Evolutionary conservation across 2,888 invertebrate genomes (phyloP), one percentile per base, ranked within the genome.

Genomic region (Cheilosia scutellata): DNA sequence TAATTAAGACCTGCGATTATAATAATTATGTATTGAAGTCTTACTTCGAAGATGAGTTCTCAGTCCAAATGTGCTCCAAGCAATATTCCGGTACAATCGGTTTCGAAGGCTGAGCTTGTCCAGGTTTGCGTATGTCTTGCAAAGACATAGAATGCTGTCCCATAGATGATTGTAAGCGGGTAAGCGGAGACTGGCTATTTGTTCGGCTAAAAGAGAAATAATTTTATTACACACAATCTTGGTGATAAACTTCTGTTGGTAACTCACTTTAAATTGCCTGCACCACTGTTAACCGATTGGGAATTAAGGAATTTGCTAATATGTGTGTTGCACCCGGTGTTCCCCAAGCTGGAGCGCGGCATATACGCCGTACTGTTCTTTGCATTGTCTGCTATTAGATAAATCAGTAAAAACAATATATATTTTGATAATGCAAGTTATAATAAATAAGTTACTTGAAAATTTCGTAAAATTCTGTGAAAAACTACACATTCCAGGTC

Each of bases 1-100:
- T n/a, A 33, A 9, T 51, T 55, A 2, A 47, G 44, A 29, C 29
- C 6, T 2, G 16, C 47, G 9, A 44, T 27, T 27, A 11, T 2
- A n/a, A n/a, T n/a, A n/a, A 0, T 20, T 2, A n/a, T 2, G 1
- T 47, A 9, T 27, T 0, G 2, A 27, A 44, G 6, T 93, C 93
- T 90, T 82, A 94, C 94, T 55, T 91, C 93, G 94, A 87, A 92
- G 89, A 84, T 88, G 90, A 93, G 79, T 93, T 95, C 89, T 98
- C 98, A 0, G 96, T 96, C 98, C 98, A 98, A 13, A 98, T 93
- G 90, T 96, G 96, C 88, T 98, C 98, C 55, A 98, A 93, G 89
- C 98, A 98, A 87, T 98, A 94, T 88, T 97, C 96, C 0, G 98
- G 98, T 88, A 95, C 95, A 31, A 97, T 92, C 0, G 97, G 96